Conservation (phyloP, 2,113 vertebrate species). For the Fukomys damarensis region DNA sequence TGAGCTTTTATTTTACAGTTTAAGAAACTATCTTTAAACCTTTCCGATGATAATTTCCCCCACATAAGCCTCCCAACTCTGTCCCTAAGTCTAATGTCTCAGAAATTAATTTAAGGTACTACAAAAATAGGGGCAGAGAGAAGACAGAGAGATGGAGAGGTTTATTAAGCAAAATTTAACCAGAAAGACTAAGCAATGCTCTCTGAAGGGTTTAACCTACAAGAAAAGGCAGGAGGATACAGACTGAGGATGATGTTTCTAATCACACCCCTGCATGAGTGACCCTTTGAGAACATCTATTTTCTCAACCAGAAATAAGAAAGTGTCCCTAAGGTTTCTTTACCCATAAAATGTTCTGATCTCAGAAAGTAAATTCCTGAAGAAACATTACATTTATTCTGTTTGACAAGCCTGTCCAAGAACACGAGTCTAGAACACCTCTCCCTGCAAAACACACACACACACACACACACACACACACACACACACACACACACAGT, state of each 20-base stretch:
- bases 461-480: not conserved
- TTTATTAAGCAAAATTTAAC: not conserved
- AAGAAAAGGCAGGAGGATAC: not conserved
- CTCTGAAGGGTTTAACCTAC: not conserved
- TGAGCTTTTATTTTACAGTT: slow-evolving; percentile 26
- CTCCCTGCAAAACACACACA: not conserved
- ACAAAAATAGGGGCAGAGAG: not conserved
- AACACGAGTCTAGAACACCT: not conserved
- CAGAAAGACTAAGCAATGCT: not conserved
- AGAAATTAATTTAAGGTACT: slow-evolving; percentile 13
- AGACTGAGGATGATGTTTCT: not conserved
- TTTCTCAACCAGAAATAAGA: slow-evolving; percentile 8
- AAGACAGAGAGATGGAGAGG: not conserved
- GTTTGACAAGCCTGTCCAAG: not conserved
- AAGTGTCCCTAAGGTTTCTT: not conserved
- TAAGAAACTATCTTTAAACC: slow-evolving; percentile 41
- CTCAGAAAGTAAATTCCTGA: slow-evolving; percentile 35
- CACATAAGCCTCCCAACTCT: not conserved
- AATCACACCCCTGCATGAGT: not conserved
- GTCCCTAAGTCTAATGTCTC: slow-evolving; percentile 35
- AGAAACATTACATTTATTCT: not conserved
- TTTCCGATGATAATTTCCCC: slow-evolving; percentile 36
- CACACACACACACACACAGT: not conserved
- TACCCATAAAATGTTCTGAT: slow-evolving; percentile 4
- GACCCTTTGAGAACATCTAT: not conserved